phyloP scores from a whole-genome alignment of 1,140 invertebrate genomes.

The Babylonia areolata region DNA sequence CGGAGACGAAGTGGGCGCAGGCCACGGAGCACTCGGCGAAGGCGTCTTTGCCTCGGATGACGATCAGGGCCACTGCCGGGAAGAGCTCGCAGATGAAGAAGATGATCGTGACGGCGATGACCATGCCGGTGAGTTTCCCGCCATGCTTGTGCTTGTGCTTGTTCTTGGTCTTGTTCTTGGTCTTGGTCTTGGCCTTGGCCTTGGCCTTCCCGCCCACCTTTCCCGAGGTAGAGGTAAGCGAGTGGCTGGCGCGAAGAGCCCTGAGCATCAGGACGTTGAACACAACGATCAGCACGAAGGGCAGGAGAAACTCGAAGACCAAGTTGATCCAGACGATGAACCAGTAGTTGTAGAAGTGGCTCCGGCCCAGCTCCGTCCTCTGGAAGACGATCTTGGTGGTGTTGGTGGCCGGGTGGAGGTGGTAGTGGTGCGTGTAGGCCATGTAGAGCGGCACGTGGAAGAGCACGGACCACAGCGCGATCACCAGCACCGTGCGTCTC shows the following conservation, averaged over 20 bases:
- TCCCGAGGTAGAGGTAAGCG: not conserved
- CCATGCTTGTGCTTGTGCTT: not conserved
- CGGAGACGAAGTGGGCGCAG: slow-evolving; percentile 41
- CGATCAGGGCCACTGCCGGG: slow-evolving; percentile 38
- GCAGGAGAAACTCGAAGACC: slow-evolving; percentile 39
- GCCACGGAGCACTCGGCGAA: slow-evolving; percentile 41
- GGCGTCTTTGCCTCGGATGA: slow-evolving; percentile 34
- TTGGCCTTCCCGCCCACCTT: too few species aligned
- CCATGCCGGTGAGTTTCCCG: slow-evolving; percentile 46
- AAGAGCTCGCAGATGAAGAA: slow-evolving; percentile 53
- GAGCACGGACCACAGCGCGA: slow-evolving; percentile 28
- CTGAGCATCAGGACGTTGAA: slow-evolving; percentile 40
- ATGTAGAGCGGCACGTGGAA: slow-evolving; percentile 40
- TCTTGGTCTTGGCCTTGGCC: too few species aligned
- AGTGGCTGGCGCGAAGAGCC: slow-evolving; percentile 21
- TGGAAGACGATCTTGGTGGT: slow-evolving; percentile 24
- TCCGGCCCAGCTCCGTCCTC: slow-evolving; percentile 37
- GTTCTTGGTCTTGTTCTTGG: not conserved
- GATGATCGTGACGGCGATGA: slow-evolving; percentile 43
- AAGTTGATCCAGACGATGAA: slow-evolving; percentile 45
- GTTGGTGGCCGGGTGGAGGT: slow-evolving; percentile 17
- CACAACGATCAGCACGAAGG: slow-evolving; percentile 33
- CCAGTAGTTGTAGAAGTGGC: slow-evolving; percentile 40
- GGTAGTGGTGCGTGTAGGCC: slow-evolving; percentile 21
- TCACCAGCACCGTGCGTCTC: slow-evolving; percentile 28